Conservation (phyloP, 1,140 invertebrate species). For the Paraescarpia echinospica region DNA sequence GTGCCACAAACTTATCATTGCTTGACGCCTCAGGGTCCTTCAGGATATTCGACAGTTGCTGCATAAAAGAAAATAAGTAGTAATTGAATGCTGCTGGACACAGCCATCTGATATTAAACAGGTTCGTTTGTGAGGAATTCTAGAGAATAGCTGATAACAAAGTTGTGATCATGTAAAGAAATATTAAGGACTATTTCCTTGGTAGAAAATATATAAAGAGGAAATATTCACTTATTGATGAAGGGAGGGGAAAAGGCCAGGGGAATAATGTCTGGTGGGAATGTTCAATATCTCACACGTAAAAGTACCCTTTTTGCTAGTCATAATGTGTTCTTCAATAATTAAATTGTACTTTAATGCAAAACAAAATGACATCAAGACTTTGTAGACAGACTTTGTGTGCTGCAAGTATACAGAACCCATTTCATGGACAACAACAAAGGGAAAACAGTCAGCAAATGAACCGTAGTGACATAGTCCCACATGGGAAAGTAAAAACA, state of each 20-base stretch:
- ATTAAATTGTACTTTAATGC: no score
- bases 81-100: background rate
- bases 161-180: background rate
- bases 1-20: conserved; percentile 59
- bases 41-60: conserved; percentile 58
- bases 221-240: no score
- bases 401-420: background rate
- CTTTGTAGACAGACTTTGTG: background rate
- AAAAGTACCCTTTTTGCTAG: no score
- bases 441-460: background rate
- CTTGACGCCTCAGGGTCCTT: conserved; percentile 56
- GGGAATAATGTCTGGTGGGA: no score
- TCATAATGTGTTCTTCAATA: no score
- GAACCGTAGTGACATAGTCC: background rate
- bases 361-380: no score
- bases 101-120: background rate
- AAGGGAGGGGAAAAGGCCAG: no score
- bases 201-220: no score
- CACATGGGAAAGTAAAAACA: background rate
- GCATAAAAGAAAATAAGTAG: conserved; percentile 16
- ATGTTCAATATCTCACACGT: no score
- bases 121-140: background rate
- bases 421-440: background rate
- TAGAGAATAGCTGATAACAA: background rate
- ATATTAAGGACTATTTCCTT: no score